Evolutionary conservation across 2,888 invertebrate genomes (phyloP).

Genomic region (Hecatera dysodea): DNA sequence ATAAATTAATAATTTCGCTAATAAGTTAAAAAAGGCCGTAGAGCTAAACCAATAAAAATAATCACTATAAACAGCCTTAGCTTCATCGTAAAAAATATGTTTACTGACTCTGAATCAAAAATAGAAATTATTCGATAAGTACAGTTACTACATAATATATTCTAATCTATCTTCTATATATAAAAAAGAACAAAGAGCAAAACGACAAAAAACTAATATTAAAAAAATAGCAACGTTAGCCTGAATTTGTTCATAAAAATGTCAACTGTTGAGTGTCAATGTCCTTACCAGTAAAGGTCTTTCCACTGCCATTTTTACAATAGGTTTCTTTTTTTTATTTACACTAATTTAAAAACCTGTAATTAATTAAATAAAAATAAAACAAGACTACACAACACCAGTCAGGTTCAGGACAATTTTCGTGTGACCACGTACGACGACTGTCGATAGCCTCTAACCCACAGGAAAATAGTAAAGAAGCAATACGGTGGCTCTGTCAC

Average conservation of each 20-base stretch:
- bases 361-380: conserved; percentile 29
- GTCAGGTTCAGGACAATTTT: conserved; percentile 60
- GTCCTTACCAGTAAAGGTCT: conserved; percentile 38
- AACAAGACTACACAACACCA: conserved; percentile 32
- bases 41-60: not conserved
- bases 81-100: not conserved
- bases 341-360: conserved; percentile 11
- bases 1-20: conserved; percentile 8
- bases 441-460: conserved; percentile 69
- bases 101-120: not conserved
- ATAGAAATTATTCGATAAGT: not conserved
- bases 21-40: not conserved
- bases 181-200: not conserved
- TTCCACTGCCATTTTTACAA: conserved; percentile 10
- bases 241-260: not conserved
- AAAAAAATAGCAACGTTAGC: conserved; percentile 3
- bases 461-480: conserved; percentile 84
- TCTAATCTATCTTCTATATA: not conserved
- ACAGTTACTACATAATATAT: not conserved
- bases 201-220: conserved; percentile 8
- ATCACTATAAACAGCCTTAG: not conserved
- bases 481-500: conserved; percentile 84
- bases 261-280: not conserved
- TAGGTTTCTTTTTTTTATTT: not conserved
- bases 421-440: conserved; percentile 63